These are phyloP conservation scores for Megaceryle maxima DNA, from an alignment of 2,113 vertebrate genomes.

Conservation along the genomic window DNA sequence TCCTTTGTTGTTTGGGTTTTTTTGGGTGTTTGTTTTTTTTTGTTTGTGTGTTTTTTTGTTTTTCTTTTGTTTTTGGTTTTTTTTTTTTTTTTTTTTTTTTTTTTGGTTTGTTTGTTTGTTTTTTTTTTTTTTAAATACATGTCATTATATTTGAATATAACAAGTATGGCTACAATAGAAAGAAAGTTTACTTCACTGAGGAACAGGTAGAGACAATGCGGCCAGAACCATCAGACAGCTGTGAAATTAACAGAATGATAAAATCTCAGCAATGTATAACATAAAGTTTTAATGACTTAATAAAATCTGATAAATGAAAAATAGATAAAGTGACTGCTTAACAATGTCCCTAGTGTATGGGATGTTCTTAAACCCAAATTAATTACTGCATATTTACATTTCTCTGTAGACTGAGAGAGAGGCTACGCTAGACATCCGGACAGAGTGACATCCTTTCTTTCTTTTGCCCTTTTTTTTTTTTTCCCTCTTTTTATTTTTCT, in stretches of 20 bases:
- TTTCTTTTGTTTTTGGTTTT: too few relatives aligned
- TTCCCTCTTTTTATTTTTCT: too few relatives aligned
- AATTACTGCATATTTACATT: slow-evolving; percentile 57
- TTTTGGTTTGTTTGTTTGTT: too few relatives aligned
- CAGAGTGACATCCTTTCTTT: slow-evolving; percentile 21
- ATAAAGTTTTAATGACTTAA: slow-evolving; percentile 55
- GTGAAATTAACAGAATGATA: slow-evolving; percentile 30
- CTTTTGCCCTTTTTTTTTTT: background rate
- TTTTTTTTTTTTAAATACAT: background rate
- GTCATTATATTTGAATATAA: background rate
- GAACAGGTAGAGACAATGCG: background rate
- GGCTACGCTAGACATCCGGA: slow-evolving; percentile 16
- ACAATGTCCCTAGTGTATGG: slow-evolving; percentile 43
- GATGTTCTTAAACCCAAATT: slow-evolving; percentile 56
- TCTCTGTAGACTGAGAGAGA: slow-evolving; percentile 40
- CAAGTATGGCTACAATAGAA: background rate
- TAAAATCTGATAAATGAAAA: slow-evolving; percentile 63
- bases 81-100: background rate
- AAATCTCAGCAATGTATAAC: slow-evolving; percentile 15
- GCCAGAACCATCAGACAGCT: background rate
- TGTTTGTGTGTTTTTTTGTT: too few relatives aligned
- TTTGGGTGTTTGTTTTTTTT: background rate
- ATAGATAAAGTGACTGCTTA: slow-evolving; percentile 55
- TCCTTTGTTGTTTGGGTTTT: background rate
- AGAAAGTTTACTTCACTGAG: background rate